Base-by-base conservation (phyloP, 1,140 invertebrate genomes). In the Atta colombica region DNA sequence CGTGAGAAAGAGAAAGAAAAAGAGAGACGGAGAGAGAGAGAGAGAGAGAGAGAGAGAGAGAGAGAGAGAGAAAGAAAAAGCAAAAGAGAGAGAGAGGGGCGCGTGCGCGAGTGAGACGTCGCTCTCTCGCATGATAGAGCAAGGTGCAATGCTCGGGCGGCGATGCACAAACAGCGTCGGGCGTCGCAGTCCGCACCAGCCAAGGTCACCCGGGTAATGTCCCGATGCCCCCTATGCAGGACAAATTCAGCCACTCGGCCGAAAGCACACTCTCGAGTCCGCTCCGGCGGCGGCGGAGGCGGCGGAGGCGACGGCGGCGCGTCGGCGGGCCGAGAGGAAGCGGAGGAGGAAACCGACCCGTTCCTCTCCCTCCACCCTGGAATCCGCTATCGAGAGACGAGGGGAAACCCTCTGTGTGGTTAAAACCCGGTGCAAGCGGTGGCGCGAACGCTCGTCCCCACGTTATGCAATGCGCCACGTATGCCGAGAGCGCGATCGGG, bases 161-260 rank as follows among this genome's bases (percentile, higher is more conserved):
- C 91, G 91, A 93, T 95, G 94, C 93, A 94, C 94, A 94, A 94
- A 95, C 94, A 95, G 92, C 92, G 92, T 78, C 90, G 90, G 88
- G 85, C 92, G 91, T 91, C 91, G 92, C 91, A 90, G 92, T 92
- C 91, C 91, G 90, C 90, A 92, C 89, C 93, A 94, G 90, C 94
- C 94, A 95, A 95, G 94, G 95, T 95, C 94, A 95, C 91, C 93
- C 94, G 94, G 94, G 94, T 95, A 95, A 95, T 94, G 95, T 95
- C 93, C 95, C 94, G 94, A 95, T 95, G 95, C 95, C 95, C 94
- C 94, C 94, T 95, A 94, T 94, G 93, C 94, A 94, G 94, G 94
- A 95, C 94, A 94, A 95, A 95, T 95, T 95, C 93, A 93, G 89
- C 93, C 88, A 92, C 93, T 91, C 92, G 88, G 88, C 81, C 88